Evolutionary conservation across 2,113 vertebrate species (phyloP), one percentile per base, ranked within the genome.

Genomic region (Forbesichthys agassizii): DNA sequence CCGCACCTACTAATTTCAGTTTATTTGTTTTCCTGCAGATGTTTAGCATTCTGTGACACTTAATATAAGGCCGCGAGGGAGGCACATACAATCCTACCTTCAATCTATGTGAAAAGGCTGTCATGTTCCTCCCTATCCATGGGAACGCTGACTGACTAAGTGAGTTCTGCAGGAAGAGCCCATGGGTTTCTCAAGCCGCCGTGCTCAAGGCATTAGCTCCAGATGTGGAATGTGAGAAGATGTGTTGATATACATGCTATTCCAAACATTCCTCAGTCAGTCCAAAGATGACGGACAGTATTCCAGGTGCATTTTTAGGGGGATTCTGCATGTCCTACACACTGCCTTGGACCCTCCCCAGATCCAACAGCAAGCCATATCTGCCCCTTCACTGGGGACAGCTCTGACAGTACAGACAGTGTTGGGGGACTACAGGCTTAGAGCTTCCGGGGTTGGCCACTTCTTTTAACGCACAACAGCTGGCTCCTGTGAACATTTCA

Each of bases 401-500:
- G 80, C 68, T 68, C 75, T 74, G 71, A 85, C 65, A 68, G 79
- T 74, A 74, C 66, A 75, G 71, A 81, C 13, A 74, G 64, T 73
- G 74, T 86, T 82, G 77, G 74, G 79, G 79, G 81, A 88, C 88
- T 84, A 73, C 82, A 71, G 86, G 86, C 71, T 66, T 69, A 54
- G 66, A 75, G 86, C 85, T 91, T 89, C 90, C 83, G 80, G 87
- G 86, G 86, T 82, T 73, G 85, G 78, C 80, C 82, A 80, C 75
- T 88, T 72, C 52, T 48, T 84, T 64, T 92, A 92, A 92, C 86
- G 86, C 80, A 78, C 79, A 89, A 90, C 91, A 92, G 91, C 91
- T 92, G 91, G 88, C 82, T 85, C 86, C 89, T 84, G 85, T 89
- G 86, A 92, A 91, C 90, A 92, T 92, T 92, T 90, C 90, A 89